phyloP scores from a whole-genome alignment of 92 coral and sea anemone species.

The Phenganax subtilis region DNA sequence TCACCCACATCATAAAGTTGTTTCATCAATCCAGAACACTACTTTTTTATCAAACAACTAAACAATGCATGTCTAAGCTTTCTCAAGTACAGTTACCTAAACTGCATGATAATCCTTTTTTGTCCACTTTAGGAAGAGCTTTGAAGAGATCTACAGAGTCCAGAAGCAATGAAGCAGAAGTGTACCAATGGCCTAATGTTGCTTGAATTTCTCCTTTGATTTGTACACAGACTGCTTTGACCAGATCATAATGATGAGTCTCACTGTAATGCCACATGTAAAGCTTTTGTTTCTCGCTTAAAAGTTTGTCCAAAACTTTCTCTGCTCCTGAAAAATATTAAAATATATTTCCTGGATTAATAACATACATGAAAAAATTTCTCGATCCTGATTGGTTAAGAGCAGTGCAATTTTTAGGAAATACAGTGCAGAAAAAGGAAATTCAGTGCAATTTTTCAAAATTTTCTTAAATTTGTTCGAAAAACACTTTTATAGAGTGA shows the following conservation, averaged over 20 bases:
- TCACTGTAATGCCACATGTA: slow-evolving; percentile 75
- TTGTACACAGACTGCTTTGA: slow-evolving; percentile 86
- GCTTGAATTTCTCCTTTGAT: slow-evolving; percentile 90
- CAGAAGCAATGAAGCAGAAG: slow-evolving; percentile 62
- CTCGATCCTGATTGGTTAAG: no score
- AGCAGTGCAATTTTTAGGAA: no score
- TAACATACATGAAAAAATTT: no score
- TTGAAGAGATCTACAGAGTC: slow-evolving; percentile 56
- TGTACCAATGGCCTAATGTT: slow-evolving; percentile 71
- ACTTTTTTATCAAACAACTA: no score
- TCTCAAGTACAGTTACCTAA: not conserved
- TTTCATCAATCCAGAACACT: no score
- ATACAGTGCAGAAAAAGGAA: no score
- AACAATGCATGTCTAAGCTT: no score
- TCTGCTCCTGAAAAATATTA: slow-evolving; percentile 66
- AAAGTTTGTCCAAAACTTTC: slow-evolving; percentile 65
- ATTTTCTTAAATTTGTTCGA: no score
- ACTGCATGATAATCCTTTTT: slow-evolving; percentile 79
- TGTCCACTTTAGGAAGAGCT: slow-evolving; percentile 72
- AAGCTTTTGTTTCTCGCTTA: slow-evolving; percentile 52
- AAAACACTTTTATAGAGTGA: no score
- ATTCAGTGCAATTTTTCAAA: no score
- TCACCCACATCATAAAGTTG: no score
- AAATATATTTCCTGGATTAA: not conserved
- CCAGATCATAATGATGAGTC: slow-evolving; percentile 64